Percentiles rank a stretch among this genome's conserved stretches.
phyloP scores from a whole-genome alignment of 2,113 vertebrate genomes.

The Melanostigma gelatinosum region DNA sequence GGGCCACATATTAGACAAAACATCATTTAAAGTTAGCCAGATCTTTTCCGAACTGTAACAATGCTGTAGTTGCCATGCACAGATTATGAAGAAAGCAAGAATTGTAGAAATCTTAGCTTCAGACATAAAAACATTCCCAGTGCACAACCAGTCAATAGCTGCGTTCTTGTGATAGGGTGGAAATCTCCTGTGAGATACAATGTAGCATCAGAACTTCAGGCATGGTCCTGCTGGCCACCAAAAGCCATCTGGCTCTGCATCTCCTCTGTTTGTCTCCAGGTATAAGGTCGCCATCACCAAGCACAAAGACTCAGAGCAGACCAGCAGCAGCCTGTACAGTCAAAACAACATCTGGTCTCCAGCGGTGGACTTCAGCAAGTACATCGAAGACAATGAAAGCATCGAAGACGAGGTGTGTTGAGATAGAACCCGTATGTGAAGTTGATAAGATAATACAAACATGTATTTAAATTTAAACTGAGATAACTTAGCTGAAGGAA shows the following conservation, averaged over 20 bases:
- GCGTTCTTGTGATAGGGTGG: not conserved
- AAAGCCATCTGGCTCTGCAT: not conserved
- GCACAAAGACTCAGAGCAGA: conserved; percentile 87
- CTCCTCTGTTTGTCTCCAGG: conserved; percentile 71
- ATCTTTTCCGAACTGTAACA: too few relatives aligned
- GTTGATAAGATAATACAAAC: not conserved
- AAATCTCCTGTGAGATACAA: not conserved
- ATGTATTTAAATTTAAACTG: not conserved
- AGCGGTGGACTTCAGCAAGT: conserved; percentile 86
- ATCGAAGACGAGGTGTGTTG: conserved; percentile 86
- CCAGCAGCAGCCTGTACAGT: conserved; percentile 90
- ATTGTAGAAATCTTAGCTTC: too few relatives aligned
- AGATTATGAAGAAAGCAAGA: too few relatives aligned
- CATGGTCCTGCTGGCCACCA: not conserved
- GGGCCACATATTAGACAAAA: not conserved
- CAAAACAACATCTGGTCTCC: conserved; percentile 91
- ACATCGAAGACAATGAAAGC: conserved; percentile 87
- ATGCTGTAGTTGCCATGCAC: too few relatives aligned
- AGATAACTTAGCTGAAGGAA: not conserved
- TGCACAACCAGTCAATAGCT: not conserved
- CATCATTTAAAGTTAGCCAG: too few relatives aligned
- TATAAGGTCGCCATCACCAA: conserved; percentile 92
- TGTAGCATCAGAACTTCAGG: not conserved
- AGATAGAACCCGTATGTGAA: not conserved
- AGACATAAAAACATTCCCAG: too few relatives aligned